phyloP scores from a whole-genome alignment of 2,888 invertebrate genomes.

The Rotaria magnacalcarata region DNA sequence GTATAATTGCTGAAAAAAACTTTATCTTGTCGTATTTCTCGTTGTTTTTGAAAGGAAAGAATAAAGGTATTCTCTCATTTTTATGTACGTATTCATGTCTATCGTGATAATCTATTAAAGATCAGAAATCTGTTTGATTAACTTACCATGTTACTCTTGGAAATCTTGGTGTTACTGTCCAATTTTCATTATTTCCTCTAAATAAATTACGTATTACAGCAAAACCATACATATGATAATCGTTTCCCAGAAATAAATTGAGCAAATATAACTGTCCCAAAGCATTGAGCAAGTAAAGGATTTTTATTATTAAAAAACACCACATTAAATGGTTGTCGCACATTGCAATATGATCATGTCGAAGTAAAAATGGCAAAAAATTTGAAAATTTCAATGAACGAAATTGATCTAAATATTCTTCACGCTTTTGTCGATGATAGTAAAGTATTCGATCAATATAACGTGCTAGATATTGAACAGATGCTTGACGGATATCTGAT shows the following conservation, averaged over 20 bases:
- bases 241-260: conserved; percentile 42
- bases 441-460: conserved; percentile 42
- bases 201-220: conserved; percentile 42
- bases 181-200: conserved; percentile 38
- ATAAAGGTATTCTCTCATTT: too few relatives aligned
- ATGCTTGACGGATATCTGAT: conserved; percentile 38
- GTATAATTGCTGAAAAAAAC: too few relatives aligned
- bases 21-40: too few relatives aligned
- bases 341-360: neutral
- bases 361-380: conserved; percentile 32
- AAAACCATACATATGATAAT: conserved; percentile 45
- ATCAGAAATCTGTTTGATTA: too few relatives aligned
- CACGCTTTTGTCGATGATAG: conserved; percentile 36
- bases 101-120: too few relatives aligned
- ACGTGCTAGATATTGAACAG: conserved; percentile 41
- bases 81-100: too few relatives aligned
- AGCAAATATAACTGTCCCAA: conserved; percentile 44
- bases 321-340: conserved; percentile 35
- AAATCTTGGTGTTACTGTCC: conserved; percentile 40
- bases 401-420: conserved; percentile 37
- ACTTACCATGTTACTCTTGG: conserved; percentile 42
- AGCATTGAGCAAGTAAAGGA: conserved; percentile 43
- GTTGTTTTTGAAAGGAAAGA: too few relatives aligned
- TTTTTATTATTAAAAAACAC: conserved; percentile 40
- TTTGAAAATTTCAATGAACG: neutral